phyloP scores from a whole-genome alignment of 1,140 invertebrate genomes.

The Ruditapes philippinarum region DNA sequence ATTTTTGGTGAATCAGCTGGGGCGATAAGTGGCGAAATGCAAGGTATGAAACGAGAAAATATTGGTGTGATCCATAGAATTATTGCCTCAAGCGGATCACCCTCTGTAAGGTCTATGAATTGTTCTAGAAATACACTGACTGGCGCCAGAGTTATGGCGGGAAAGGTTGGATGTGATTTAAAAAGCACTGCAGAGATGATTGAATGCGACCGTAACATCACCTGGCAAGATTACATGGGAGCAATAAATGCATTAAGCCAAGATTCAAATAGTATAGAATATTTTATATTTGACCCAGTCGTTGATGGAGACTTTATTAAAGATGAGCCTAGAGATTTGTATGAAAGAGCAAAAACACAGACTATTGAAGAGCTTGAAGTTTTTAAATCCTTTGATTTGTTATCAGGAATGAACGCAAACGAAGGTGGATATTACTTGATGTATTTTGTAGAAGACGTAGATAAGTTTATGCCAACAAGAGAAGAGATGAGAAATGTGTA shows the following conservation, averaged over 20 bases:
- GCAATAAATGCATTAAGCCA: background rate
- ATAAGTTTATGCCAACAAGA: constrained; percentile 12
- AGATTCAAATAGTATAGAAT: background rate
- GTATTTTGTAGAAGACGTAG: background rate
- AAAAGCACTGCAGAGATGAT: background rate
- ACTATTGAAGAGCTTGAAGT: background rate
- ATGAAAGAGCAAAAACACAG: background rate
- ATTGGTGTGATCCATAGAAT: constrained; percentile 56
- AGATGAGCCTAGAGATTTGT: background rate
- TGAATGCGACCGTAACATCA: background rate
- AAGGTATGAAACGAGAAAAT: constrained; percentile 82
- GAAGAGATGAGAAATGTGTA: constrained; percentile 36
- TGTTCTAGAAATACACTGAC: no score
- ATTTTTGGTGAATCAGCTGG: constrained; percentile 98
- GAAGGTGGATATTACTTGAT: background rate
- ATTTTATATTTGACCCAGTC: background rate
- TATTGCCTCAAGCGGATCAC: constrained; percentile 65
- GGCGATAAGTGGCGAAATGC: constrained; percentile 96
- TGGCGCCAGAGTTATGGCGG: no score
- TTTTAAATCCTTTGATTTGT: background rate
- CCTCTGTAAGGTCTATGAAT: no score
- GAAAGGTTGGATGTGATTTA: background rate
- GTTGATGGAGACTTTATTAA: background rate
- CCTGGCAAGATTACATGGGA: background rate
- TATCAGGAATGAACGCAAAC: background rate